Evolutionary conservation across 2,113 vertebrate species (phyloP).

Genomic region (Dermatemys mawii): DNA sequence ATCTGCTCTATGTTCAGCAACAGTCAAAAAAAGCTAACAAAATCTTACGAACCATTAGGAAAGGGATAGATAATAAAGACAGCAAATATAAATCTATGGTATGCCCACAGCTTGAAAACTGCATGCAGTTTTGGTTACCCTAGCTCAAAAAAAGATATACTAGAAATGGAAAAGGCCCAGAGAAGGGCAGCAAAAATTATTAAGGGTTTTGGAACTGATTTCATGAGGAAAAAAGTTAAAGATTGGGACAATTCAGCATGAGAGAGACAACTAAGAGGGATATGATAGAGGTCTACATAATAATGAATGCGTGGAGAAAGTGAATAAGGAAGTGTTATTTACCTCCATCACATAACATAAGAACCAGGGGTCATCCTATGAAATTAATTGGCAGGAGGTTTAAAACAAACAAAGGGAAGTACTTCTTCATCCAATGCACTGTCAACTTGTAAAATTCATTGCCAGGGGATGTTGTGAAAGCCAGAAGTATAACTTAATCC

Average conservation of each 20-base stretch:
- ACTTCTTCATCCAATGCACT: neutral
- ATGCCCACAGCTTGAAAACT: neutral
- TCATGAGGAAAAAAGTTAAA: neutral
- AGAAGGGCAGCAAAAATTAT: neutral
- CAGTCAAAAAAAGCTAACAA: neutral
- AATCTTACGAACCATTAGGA: neutral
- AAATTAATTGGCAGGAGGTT: neutral
- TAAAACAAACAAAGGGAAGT: neutral
- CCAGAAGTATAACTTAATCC: neutral
- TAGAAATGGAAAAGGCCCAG: neutral
- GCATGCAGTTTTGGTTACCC: neutral
- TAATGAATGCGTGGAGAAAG: neutral
- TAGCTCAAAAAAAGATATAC: neutral
- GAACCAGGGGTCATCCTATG: neutral
- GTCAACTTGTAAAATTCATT: neutral
- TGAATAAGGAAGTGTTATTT: neutral
- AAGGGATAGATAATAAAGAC: neutral
- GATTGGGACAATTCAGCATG: neutral
- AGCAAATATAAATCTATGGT: neutral
- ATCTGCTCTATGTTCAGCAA: neutral
- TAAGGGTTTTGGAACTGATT: neutral
- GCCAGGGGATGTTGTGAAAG: neutral
- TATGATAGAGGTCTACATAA: neutral
- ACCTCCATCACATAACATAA: neutral
- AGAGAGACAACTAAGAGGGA: neutral